Conservation (phyloP, 2,888 invertebrate species). For the Athalia rosae region DNA sequence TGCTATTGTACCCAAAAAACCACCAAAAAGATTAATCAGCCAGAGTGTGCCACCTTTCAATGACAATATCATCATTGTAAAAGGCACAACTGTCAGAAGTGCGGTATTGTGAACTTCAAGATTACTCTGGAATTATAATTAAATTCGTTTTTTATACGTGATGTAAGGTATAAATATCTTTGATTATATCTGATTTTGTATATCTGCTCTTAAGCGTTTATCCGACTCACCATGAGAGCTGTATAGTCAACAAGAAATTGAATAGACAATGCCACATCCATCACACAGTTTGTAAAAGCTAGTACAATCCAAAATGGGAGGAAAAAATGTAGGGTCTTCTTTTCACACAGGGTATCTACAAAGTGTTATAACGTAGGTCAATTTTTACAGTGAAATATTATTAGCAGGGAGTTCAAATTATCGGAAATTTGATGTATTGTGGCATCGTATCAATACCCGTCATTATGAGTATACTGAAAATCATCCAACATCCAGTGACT, state of each 20-base stretch:
- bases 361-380: background rate
- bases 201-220: background rate
- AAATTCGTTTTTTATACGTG: background rate
- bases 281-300: slow-evolving; percentile 32
- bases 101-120: background rate
- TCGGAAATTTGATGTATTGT: too few species aligned
- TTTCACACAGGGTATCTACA: background rate
- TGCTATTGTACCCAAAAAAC: slow-evolving; percentile 19
- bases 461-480: slow-evolving; percentile 42
- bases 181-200: background rate
- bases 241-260: slow-evolving; percentile 28
- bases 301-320: slow-evolving; percentile 29
- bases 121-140: background rate
- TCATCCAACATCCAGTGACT: slow-evolving; percentile 34
- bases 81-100: slow-evolving; percentile 28
- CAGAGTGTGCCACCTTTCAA: slow-evolving; percentile 33
- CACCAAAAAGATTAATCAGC: slow-evolving; percentile 35
- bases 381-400: background rate
- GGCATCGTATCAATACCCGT: slow-evolving; percentile 8
- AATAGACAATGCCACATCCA: slow-evolving; percentile 38
- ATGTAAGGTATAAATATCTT: background rate
- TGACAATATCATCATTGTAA: slow-evolving; percentile 21
- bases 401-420: background rate
- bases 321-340: slow-evolving; percentile 38
- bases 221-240: slow-evolving; percentile 33